Evolutionary conservation across 2,888 invertebrate genomes (phyloP).

Genomic region (Rhyacophila evoluta): DNA sequence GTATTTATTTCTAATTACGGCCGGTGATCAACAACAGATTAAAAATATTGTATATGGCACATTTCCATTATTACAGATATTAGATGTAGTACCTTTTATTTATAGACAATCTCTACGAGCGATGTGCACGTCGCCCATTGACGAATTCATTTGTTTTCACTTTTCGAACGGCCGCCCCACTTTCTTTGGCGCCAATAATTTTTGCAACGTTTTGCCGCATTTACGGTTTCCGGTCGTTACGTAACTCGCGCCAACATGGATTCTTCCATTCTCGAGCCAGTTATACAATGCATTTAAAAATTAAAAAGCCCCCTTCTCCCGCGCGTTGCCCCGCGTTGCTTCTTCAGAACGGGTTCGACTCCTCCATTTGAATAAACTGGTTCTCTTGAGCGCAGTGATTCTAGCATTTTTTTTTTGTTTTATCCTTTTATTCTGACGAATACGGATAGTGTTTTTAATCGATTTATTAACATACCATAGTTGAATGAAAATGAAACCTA

Average conservation of each 20-base stretch:
- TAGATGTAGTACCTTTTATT: no score
- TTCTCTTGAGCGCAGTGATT: slow-evolving; percentile 8
- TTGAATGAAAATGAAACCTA: neutral
- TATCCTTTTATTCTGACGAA: neutral
- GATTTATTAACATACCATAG: neutral
- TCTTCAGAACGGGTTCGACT: neutral
- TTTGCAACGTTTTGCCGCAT: slow-evolving; percentile 18
- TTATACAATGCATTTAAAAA: slow-evolving; percentile 21
- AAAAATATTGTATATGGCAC: no score
- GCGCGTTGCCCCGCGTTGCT: no score
- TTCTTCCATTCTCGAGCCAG: neutral
- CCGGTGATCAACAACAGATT: no score
- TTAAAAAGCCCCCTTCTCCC: neutral
- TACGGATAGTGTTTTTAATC: neutral
- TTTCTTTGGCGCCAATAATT: slow-evolving; percentile 10
- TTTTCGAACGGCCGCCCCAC: neutral
- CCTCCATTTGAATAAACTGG: slow-evolving; percentile 17
- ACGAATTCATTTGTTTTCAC: slow-evolving; percentile 2
- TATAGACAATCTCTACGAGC: neutral
- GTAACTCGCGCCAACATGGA: slow-evolving; percentile 13
- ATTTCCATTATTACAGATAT: no score
- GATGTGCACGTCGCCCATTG: neutral
- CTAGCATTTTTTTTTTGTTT: neutral
- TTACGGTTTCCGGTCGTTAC: slow-evolving; percentile 7
- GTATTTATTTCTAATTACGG: no score